phyloP scores from a whole-genome alignment of 2,888 invertebrate species.

The Anoplius nigerrimus region DNA sequence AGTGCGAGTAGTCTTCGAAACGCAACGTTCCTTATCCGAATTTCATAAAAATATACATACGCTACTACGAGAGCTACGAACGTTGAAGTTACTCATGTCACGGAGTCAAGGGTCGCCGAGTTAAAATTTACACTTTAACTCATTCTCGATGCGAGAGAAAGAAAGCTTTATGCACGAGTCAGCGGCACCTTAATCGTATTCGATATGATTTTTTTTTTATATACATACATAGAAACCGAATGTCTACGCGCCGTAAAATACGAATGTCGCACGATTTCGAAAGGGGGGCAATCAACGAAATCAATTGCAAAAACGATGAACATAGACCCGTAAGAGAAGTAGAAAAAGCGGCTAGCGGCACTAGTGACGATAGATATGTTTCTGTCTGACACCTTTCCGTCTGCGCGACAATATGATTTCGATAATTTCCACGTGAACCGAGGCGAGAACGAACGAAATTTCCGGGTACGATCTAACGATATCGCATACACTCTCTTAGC shows the following conservation, averaged over 20 bases:
- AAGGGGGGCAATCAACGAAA: conserved; percentile 38
- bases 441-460: no score
- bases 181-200: conserved; percentile 30
- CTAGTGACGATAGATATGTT: conserved; percentile 70
- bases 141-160: conserved; percentile 1
- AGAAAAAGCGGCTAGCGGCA: conserved; percentile 65
- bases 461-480: no score
- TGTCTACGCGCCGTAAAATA: conserved; percentile 31
- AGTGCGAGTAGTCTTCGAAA: conserved; percentile 1
- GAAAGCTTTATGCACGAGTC: conserved; percentile 26
- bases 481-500: no score
- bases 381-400: conserved; percentile 10
- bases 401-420: not conserved
- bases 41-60: not conserved
- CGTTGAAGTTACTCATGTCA: not conserved
- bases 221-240: conserved; percentile 47
- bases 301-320: conserved; percentile 38
- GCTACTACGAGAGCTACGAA: not conserved
- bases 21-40: not conserved
- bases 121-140: no score
- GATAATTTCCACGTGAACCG: no score
- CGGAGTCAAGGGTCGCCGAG: no score
- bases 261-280: conserved; percentile 53
- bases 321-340: conserved; percentile 46
- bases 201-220: conserved; percentile 38